Evolutionary conservation across 2,888 invertebrate species (phyloP).

Genomic region (Acheta domesticus): DNA sequence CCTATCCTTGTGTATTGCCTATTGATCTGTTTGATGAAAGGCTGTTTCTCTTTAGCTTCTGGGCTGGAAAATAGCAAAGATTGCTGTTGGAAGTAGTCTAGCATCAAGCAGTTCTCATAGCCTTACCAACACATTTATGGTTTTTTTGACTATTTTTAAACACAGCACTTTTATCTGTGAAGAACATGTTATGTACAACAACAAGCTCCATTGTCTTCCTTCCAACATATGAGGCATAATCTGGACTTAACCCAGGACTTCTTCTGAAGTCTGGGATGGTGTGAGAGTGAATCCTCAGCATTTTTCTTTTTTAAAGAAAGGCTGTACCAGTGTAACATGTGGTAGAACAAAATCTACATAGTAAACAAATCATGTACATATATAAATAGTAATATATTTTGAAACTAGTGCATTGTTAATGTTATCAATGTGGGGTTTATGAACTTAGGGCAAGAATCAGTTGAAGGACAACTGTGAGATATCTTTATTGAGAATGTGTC

Average conservation of each 20-base stretch:
- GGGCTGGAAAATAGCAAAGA: background rate
- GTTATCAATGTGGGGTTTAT: background rate
- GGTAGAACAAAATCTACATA: slow-evolving; percentile 32
- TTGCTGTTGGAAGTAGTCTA: background rate
- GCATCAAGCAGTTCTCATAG: slow-evolving; percentile 21
- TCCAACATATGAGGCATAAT: slow-evolving; percentile 33
- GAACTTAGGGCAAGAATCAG: slow-evolving; percentile 33
- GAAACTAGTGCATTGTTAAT: slow-evolving; percentile 35
- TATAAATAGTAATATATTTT: slow-evolving; percentile 36
- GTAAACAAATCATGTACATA: slow-evolving; percentile 33
- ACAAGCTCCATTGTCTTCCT: slow-evolving; percentile 36
- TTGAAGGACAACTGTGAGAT: background rate
- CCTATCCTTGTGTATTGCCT: background rate
- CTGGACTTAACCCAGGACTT: slow-evolving; percentile 32
- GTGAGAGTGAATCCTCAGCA: slow-evolving; percentile 31
- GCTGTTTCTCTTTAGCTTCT: background rate
- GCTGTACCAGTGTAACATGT: slow-evolving; percentile 30
- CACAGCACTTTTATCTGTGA: slow-evolving; percentile 25
- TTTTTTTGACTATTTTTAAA: slow-evolving; percentile 31
- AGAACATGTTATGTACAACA: slow-evolving; percentile 23
- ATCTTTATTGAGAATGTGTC: background rate
- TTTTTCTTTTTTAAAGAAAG: slow-evolving; percentile 31
- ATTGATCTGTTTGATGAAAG: background rate
- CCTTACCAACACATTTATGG: slow-evolving; percentile 22
- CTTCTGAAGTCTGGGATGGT: slow-evolving; percentile 36